Conservation (phyloP, 2,888 invertebrate genomes). For the Meteorus colon region DNA sequence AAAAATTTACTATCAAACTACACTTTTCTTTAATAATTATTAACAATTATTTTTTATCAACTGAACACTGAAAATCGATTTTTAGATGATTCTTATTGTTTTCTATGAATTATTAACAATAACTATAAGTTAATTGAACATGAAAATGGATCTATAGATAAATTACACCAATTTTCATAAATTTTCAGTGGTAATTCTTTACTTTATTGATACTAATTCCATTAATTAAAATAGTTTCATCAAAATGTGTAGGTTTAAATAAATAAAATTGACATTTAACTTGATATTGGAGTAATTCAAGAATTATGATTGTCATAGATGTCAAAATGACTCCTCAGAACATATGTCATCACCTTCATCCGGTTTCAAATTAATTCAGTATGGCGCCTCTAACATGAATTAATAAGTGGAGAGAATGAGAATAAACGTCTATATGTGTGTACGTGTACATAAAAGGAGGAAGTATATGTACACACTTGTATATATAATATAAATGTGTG, state of each 20-base stretch:
- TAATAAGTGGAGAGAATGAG: constrained; percentile 48
- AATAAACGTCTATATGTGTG: constrained; percentile 42
- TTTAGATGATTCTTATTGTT: no score
- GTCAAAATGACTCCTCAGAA: neutral
- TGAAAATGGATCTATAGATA: no score
- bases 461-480: constrained; percentile 42
- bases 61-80: no score
- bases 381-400: constrained; percentile 24
- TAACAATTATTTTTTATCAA: neutral
- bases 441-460: constrained; percentile 24
- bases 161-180: neutral
- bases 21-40: no score
- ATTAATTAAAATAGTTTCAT: neutral
- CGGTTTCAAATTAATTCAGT: constrained; percentile 42
- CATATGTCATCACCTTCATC: constrained; percentile 23
- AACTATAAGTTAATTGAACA: no score
- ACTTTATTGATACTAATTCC: neutral
- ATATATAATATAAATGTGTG: constrained; percentile 41
- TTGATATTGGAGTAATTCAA: neutral
- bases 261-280: neutral
- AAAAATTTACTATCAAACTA: neutral
- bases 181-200: neutral
- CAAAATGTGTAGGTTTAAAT: constrained; percentile 5
- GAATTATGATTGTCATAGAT: constrained; percentile 16
- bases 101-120: no score